phyloP scores from a whole-genome alignment of 1,140 invertebrate species.

The Varroa destructor region DNA sequence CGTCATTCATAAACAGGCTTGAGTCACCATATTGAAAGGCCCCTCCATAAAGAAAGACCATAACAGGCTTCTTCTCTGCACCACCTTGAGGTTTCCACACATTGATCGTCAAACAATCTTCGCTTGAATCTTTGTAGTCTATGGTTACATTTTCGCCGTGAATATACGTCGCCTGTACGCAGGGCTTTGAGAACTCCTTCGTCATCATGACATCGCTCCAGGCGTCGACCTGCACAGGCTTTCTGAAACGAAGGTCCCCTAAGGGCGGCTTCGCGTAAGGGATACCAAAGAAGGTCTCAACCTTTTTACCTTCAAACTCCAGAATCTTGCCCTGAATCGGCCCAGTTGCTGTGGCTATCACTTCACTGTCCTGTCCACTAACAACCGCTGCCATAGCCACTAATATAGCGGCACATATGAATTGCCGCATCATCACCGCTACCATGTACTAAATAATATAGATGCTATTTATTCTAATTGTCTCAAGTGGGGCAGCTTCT shows the following conservation, averaged over 20 bases:
- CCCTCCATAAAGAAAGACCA: slow-evolving; percentile 10
- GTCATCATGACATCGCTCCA: slow-evolving; percentile 58
- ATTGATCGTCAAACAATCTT: slow-evolving; percentile 23
- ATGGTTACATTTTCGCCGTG: slow-evolving; percentile 19
- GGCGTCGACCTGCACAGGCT: slow-evolving; percentile 61
- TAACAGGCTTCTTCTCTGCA: neutral
- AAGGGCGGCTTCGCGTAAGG: slow-evolving; percentile 81
- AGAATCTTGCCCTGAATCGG: slow-evolving; percentile 23
- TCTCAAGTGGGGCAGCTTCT: too few species aligned
- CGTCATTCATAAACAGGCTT: slow-evolving; percentile 10
- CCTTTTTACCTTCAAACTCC: slow-evolving; percentile 20
- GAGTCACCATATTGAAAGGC: slow-evolving; percentile 20
- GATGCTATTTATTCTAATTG: too few species aligned
- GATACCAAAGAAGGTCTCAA: slow-evolving; percentile 48
- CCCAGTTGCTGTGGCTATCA: slow-evolving; percentile 34
- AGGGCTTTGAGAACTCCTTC: slow-evolving; percentile 67
- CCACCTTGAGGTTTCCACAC: slow-evolving; percentile 19
- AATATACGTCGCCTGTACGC: slow-evolving; percentile 38
- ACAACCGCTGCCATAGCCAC: too few species aligned
- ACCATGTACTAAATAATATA: too few species aligned
- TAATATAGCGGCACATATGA: too few species aligned
- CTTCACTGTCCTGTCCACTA: slow-evolving; percentile 37
- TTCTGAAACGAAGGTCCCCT: slow-evolving; percentile 66
- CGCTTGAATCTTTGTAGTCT: slow-evolving; percentile 5
- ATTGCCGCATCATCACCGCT: too few species aligned